Evolutionary conservation across 2,797 vertebrate genomes (phyloP), one percentile per base, ranked within the genome.

Genomic region (Synaphobranchus kaupii): DNA sequence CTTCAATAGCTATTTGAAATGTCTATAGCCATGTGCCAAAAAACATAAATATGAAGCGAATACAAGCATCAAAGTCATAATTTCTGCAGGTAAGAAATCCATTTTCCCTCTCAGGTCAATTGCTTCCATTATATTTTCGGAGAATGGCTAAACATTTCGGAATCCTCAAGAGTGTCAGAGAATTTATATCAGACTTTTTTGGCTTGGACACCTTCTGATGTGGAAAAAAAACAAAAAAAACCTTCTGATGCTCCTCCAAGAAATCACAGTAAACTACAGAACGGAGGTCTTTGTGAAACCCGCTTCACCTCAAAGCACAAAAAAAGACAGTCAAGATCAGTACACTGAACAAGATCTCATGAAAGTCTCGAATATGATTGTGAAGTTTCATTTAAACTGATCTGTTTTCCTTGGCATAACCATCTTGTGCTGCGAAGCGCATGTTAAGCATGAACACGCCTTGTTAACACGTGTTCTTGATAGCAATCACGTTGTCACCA

Each of bases 381-480:
- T 31, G 17, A 78, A 78, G 34, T 20, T 78, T 17, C 22, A 56
- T 56, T 86, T 39, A 54, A 31, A 50, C n/a, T 39, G n/a, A 28
- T 3, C 71, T 78, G 68, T 39, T 47, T 31, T 78, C 48, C 73
- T 73, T 56, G 71, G 85, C 71, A 56, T 73, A 3, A n/a, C 4
- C 5, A 39, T 78, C 34, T 22, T 47, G n/a, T 34, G 25, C 56
- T 84, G 31, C 2, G 4, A 71, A 48, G 25, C 20, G 34, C 85
- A 22, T 31, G 17, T 78, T 54, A 76, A 71, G 28, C 44, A 78
- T 10, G 50, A 15, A 48, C 28, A 47, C 52, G 6, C 20, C 68
- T 78, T 58, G 68, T 86, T 78, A 56, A 86, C 85, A 86, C 84
- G 31, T 9, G 85, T 28, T 56, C 60, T 71, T 1, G n/a, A 34